These are phyloP conservation scores for Tetrapedia diversipes DNA, from an alignment of 2,888 invertebrate genomes.

Conservation along the genomic window DNA sequence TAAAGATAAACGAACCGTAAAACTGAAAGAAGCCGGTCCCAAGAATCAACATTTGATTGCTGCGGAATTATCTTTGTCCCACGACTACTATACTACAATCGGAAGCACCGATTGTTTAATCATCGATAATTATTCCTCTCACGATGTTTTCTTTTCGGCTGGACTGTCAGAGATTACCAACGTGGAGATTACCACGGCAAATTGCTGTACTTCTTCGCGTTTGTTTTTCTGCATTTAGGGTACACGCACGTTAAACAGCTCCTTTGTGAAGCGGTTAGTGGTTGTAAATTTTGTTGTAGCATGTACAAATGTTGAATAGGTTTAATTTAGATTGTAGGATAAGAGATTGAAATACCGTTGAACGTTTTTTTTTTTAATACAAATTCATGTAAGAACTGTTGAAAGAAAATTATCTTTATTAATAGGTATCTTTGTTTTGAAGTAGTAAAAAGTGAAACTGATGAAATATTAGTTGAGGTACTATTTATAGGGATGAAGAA, in stretches of 20 bases:
- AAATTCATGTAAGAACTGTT: not conserved
- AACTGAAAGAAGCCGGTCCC: conserved; percentile 15
- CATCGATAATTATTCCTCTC: conserved; percentile 49
- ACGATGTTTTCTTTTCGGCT: conserved; percentile 40
- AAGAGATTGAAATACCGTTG: not conserved
- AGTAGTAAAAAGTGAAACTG: not conserved
- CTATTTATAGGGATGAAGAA: too few relatives aligned
- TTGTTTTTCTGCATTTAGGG: conserved; percentile 4
- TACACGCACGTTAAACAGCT: conserved; percentile 16
- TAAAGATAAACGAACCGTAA: too few relatives aligned
- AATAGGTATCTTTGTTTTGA: not conserved
- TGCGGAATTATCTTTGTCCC: conserved; percentile 55
- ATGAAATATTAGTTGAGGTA: too few relatives aligned
- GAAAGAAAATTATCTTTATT: not conserved
- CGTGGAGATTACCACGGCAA: conserved; percentile 29
- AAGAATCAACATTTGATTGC: conserved; percentile 61
- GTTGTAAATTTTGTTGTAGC: not conserved
- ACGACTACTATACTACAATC: not conserved
- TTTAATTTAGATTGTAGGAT: not conserved
- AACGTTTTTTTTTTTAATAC: not conserved
- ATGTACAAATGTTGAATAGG: not conserved
- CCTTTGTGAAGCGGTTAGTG: conserved; percentile 5
- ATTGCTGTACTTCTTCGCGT: conserved; percentile 3
- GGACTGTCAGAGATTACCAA: conserved; percentile 8
- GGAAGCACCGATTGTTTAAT: conserved; percentile 60